Conservation (phyloP, 2,797 vertebrate species). For the Sebastes minor region DNA sequence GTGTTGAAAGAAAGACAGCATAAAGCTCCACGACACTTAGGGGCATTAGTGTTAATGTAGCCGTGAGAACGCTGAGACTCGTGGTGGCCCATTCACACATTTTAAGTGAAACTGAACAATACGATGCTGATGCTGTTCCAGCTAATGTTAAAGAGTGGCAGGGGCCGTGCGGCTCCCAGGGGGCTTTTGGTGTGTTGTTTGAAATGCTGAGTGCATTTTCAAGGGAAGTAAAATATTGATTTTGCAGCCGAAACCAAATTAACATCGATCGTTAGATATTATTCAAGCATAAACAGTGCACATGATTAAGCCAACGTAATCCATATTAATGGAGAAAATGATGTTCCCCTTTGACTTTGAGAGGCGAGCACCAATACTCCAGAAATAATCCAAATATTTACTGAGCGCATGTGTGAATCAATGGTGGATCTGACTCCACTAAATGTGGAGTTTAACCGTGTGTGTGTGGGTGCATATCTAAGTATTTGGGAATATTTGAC, state of each 20-base stretch:
- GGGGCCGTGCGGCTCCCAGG: neutral
- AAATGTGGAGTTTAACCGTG: conserved; percentile 24
- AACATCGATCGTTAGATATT: conserved; percentile 67
- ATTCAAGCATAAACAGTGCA: conserved; percentile 51
- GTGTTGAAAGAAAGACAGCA: neutral
- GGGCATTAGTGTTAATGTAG: neutral
- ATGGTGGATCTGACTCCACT: conserved; percentile 15
- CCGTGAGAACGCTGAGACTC: neutral
- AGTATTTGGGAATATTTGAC: neutral
- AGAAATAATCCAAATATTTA: conserved; percentile 53
- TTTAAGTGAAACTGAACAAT: neutral
- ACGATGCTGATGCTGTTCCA: neutral
- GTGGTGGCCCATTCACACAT: neutral
- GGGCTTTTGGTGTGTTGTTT: conserved; percentile 8
- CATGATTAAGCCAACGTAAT: conserved; percentile 47
- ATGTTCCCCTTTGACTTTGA: conserved; percentile 56
- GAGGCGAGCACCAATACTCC: conserved; percentile 25
- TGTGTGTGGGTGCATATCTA: neutral
- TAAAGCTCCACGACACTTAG: neutral
- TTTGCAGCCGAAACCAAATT: conserved; percentile 58
- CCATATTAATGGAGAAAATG: conserved; percentile 55
- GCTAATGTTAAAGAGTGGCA: neutral
- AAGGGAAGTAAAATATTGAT: conserved; percentile 61
- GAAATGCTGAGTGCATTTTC: conserved; percentile 50
- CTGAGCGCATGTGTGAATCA: conserved; percentile 26